phyloP scores from a whole-genome alignment of 2,797 vertebrate species.

The Tauraco hartlaubi region DNA sequence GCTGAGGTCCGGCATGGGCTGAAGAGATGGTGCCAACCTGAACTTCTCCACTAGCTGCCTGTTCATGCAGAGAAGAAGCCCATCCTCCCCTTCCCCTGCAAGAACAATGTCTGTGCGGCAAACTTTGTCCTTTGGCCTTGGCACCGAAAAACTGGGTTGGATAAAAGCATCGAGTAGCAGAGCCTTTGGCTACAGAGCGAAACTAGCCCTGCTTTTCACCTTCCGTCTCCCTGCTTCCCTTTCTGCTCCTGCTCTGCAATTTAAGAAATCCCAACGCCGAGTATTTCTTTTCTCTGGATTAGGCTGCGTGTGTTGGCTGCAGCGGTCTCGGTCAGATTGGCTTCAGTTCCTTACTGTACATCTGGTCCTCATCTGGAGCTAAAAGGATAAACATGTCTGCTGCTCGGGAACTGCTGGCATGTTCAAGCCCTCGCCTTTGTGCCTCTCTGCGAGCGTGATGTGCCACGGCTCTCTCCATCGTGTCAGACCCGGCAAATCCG shows the following conservation, averaged over 20 bases:
- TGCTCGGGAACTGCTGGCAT: constrained; percentile 13
- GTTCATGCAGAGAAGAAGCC: background rate
- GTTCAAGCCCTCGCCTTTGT: background rate
- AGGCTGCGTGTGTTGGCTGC: background rate
- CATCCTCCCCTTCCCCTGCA: background rate
- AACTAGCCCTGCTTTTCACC: background rate
- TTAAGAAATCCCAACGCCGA: background rate
- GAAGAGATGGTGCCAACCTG: background rate
- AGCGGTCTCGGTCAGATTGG: background rate
- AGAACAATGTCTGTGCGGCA: background rate
- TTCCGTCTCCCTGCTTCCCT: background rate
- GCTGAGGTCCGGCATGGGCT: background rate
- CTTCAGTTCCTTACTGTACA: constrained; percentile 19
- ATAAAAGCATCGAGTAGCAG: background rate
- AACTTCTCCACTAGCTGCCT: background rate
- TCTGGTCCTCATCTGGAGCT: constrained; percentile 71
- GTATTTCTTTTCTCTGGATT: background rate
- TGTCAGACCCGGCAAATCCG: background rate
- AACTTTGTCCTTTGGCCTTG: background rate
- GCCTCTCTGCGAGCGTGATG: background rate
- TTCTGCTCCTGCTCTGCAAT: background rate
- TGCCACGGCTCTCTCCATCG: background rate
- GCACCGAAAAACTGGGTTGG: background rate
- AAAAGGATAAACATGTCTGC: constrained; percentile 46
- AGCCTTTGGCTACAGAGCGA: background rate